Base-by-base conservation (phyloP, 1,140 invertebrate species). In the Fopius arisanus region DNA sequence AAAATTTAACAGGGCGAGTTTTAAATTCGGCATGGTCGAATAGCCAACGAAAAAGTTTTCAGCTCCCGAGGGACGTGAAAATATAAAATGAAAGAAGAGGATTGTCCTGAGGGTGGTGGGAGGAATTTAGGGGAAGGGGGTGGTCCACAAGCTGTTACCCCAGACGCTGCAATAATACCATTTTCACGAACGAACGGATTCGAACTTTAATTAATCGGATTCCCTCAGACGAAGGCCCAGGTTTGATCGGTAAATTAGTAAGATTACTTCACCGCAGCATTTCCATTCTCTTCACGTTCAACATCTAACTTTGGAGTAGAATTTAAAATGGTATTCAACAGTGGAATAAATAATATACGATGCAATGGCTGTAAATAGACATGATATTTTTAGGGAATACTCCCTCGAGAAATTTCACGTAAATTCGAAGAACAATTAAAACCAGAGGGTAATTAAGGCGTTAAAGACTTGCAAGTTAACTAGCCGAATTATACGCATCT, bases 151-250 rank as follows among this genome's bases (percentile, higher is more conserved):
- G 83, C 80, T 84, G 83, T 82, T 84, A 82, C 83, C 62, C 65
- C 63, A 70, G 67, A 66, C 72, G 77, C 71, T 72, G 78, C 79
- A 83, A 86, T 86, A 84, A 86, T 85, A 84, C 80, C 78, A 85
- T 85, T 86, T 84, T 81, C 80, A 78, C 77, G 80, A 81, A 81
- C 80, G 65, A 77, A 77, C 77, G 79, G 84, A 84, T 85, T 83
- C 82, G 81, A 85, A 84, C 82, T 85, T 85, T 85, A 86, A 86
- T 86, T 86, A 86, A 86, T 85, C 80, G 82, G 81, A 83, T 84
- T 65, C 28, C 28, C 29, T 33, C 29, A 65, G 62, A 65, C 62
- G 62, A 65, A 23, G 28, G 29, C 29, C 33, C 62, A 65, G 29
- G 33, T 65, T 65, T 65, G 62, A 65, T 76, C 78, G 77, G 73